Evolutionary conservation across 2,797 vertebrate genomes (phyloP), one percentile per base, ranked within the genome.

Genomic region (Smutsia temminckii): DNA sequence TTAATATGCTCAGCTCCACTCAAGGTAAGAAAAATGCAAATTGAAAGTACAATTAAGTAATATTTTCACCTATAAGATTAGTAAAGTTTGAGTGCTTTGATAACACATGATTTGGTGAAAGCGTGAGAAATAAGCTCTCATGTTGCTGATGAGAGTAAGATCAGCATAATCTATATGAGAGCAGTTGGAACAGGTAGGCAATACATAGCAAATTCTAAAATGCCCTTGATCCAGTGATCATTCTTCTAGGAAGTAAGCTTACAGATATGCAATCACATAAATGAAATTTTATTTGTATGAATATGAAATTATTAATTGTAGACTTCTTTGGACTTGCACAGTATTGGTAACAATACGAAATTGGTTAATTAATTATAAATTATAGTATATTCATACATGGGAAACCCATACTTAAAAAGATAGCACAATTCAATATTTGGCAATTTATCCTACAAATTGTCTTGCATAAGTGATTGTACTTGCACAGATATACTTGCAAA

Each of bases 401-500:
- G 46, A 46, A 46, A 90, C 49, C 7, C 4, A 37, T 34, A 27
- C 25, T 59, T 88, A 46, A 61, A 68, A 92, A 88, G 25, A n/a
- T 1, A 84, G 29, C 23, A 59, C 34, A 51, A 74, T 66, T 80
- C 20, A 29, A 59, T n/a, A 77, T 80, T 40, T 55, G 2, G 57
- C 25, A 91, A 79, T 86, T 83, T 89, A 29, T 68, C n/a, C 2
- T 83, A 84, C 37, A 89, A 64, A 74, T 61, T 57, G 74, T 87
- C 69, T 79, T 86, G 63, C 7, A 63, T 89, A 86, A 63, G 59
- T 69, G 53, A 83, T 57, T 11, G 7, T 51, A 46, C 7, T 91
- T 93, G 64, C 27, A 84, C 6, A 93, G 72, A 83, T 32, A 68
- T 6, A 37, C 25, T 80, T 96, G 59, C 10, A 64, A 86, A 97